Conservation (phyloP, 2,797 vertebrate species). For the Sarcophilus harrisii region DNA sequence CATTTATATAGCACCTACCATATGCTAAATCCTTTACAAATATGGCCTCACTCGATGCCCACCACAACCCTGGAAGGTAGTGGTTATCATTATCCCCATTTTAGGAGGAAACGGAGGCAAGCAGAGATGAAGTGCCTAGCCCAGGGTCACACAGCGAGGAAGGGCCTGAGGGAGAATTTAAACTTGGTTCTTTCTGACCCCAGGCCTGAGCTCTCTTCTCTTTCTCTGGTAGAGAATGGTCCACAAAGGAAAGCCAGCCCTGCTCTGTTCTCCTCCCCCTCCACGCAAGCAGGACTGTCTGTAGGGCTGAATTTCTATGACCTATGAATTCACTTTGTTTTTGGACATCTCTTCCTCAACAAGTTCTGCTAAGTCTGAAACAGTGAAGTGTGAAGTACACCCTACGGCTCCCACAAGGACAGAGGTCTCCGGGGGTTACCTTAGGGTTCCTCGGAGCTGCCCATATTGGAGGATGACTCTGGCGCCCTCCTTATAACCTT, state of each 20-base stretch:
- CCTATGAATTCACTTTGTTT: slow-evolving; percentile 39
- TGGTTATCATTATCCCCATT: not conserved
- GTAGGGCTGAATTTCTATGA: not conserved
- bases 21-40: not conserved
- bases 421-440: slow-evolving; percentile 85
- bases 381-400: not conserved
- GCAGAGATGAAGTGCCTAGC: not conserved
- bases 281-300: not conserved
- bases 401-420: not conserved
- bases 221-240: not conserved
- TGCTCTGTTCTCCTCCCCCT: not conserved
- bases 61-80: not conserved
- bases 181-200: not conserved
- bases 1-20: not conserved
- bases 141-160: not conserved
- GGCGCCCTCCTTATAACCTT: slow-evolving; percentile 91
- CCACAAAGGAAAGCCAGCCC: not conserved
- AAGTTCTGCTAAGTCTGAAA: slow-evolving; percentile 28
- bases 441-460: slow-evolving; percentile 92
- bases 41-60: not conserved
- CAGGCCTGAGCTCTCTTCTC: not conserved
- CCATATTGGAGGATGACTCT: slow-evolving; percentile 87
- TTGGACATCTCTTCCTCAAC: slow-evolving; percentile 43
- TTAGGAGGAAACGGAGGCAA: not conserved
- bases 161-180: not conserved